Evolutionary conservation across 2,888 invertebrate species (phyloP).

Genomic region (Noctua janthina): DNA sequence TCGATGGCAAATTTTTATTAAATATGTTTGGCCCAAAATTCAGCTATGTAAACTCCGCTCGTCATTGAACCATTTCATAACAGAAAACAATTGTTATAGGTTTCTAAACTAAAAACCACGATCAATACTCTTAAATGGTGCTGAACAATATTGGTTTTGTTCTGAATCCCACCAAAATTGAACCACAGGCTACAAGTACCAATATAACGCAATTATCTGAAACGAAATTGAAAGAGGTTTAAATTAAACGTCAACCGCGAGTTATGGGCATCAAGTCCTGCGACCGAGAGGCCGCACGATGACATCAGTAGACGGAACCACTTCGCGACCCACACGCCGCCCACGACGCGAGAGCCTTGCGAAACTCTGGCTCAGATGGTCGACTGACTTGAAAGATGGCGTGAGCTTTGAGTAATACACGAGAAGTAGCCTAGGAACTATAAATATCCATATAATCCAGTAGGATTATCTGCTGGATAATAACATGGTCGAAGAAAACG

Average conservation of each 20-base stretch:
- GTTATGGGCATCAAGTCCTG: conserved; percentile 67
- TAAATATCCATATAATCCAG: background rate
- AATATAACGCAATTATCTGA: conserved; percentile 18
- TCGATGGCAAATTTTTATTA: too few species aligned
- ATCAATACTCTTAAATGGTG: background rate
- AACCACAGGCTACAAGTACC: background rate
- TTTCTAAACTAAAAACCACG: background rate
- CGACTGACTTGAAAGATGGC: conserved; percentile 50
- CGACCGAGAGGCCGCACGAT: conserved; percentile 75
- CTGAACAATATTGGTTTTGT: background rate
- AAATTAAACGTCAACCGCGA: conserved; percentile 51
- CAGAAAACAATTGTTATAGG: background rate
- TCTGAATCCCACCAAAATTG: background rate
- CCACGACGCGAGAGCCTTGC: conserved; percentile 84
- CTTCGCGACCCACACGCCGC: conserved; percentile 83
- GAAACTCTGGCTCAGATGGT: conserved; percentile 75
- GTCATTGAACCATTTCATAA: conserved; percentile 5
- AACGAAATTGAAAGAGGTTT: conserved; percentile 40
- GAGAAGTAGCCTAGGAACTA: background rate
- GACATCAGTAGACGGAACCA: conserved; percentile 88
- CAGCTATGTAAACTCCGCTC: too few species aligned
- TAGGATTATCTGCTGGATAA: background rate
- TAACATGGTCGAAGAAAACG: background rate
- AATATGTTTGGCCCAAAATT: too few species aligned
- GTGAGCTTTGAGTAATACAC: conserved; percentile 52